Evolutionary conservation across 2,888 invertebrate species (phyloP).

Genomic region (Temnothorax unifasciatus): DNA sequence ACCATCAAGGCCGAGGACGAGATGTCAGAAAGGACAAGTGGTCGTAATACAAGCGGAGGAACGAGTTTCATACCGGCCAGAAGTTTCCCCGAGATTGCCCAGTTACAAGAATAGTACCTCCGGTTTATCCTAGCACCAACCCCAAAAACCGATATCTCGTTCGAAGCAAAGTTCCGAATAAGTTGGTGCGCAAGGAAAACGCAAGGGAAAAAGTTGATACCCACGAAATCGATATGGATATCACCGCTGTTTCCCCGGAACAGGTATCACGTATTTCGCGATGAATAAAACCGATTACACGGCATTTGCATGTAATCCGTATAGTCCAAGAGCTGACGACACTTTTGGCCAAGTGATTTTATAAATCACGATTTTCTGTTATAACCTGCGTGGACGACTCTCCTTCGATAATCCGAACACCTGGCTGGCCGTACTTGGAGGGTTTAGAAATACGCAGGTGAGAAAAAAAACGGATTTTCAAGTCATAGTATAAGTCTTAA

Average conservation of each 20-base stretch:
- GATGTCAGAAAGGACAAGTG: slow-evolving; percentile 48
- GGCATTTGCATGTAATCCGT: background rate
- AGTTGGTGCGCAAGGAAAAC: slow-evolving; percentile 30
- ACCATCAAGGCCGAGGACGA: slow-evolving; percentile 19
- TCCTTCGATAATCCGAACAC: no score
- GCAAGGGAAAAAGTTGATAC: slow-evolving; percentile 34
- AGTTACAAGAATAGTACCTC: slow-evolving; percentile 54
- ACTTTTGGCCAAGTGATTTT: no score
- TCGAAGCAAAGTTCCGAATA: slow-evolving; percentile 44
- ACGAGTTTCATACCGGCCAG: slow-evolving; percentile 37
- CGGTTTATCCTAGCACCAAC: slow-evolving; percentile 42
- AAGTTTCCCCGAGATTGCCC: slow-evolving; percentile 52
- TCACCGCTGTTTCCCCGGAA: slow-evolving; percentile 17
- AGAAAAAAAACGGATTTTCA: no score
- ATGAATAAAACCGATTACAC: slow-evolving; percentile 49
- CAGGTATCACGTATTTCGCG: slow-evolving; percentile 46
- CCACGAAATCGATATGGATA: slow-evolving; percentile 32
- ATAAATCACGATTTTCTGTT: no score
- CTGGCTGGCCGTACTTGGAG: no score
- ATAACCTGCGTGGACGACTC: no score
- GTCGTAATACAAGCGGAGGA: slow-evolving; percentile 40
- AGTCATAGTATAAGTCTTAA: no score
- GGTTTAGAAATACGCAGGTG: no score
- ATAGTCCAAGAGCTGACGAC: no score
- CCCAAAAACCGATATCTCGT: slow-evolving; percentile 48